These are phyloP conservation scores for Polyploca ridens DNA, from an alignment of 2,888 invertebrate species.

Conservation along the genomic window DNA sequence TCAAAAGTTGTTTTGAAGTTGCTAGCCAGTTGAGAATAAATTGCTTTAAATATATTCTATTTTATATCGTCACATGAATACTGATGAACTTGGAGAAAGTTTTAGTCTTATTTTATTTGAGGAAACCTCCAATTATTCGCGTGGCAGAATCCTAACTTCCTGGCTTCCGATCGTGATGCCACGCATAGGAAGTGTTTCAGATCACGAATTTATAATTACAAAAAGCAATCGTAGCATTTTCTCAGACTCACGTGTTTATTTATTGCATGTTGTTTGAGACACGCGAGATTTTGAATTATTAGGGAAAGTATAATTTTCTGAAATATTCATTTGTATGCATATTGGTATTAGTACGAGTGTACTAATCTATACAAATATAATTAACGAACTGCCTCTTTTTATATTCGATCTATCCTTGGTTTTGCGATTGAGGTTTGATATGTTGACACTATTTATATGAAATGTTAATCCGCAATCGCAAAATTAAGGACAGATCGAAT, in stretches of 20 bases:
- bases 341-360: neutral
- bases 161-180: constrained; percentile 9
- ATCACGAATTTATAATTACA: constrained; percentile 6
- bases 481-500: no score
- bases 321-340: neutral
- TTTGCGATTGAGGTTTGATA: no score
- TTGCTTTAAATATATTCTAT: neutral
- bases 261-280: constrained; percentile 4
- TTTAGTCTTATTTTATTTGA: neutral
- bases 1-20: neutral
- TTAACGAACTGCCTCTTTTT: neutral
- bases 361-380: neutral
- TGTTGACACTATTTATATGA: no score
- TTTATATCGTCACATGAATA: neutral
- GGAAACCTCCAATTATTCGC: neutral
- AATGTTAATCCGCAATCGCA: no score
- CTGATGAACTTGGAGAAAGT: neutral
- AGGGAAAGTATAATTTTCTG: neutral
- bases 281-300: constrained; percentile 9
- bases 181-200: constrained; percentile 4
- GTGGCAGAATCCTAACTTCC: neutral
- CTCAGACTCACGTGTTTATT: constrained; percentile 1
- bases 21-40: neutral
- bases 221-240: neutral
- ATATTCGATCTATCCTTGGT: no score